These are phyloP conservation scores for Eilema sororculum DNA, from an alignment of 2,888 invertebrate genomes.

Conservation along the genomic window DNA sequence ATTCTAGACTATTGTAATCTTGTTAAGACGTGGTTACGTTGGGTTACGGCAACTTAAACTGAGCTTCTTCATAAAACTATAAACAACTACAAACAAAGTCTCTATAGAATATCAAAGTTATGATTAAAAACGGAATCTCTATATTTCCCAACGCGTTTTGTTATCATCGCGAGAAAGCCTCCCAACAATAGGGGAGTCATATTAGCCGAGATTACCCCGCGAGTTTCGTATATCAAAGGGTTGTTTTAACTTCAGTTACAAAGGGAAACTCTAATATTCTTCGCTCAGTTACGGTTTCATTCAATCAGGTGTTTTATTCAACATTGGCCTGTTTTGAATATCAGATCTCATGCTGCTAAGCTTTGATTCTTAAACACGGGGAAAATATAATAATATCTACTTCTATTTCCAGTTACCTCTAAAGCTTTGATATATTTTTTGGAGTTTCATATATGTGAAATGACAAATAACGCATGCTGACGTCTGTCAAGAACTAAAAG, in stretches of 20 bases:
- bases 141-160: slow-evolving; percentile 13
- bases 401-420: too few species aligned
- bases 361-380: background rate
- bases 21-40: too few species aligned
- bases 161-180: slow-evolving; percentile 21
- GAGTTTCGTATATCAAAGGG: slow-evolving; percentile 59
- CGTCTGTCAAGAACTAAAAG: too few species aligned
- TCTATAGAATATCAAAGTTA: slow-evolving; percentile 13
- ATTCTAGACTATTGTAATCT: too few species aligned
- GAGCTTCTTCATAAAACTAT: background rate
- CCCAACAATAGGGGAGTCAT: slow-evolving; percentile 53
- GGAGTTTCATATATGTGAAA: too few species aligned
- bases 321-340: slow-evolving; percentile 14
- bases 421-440: too few species aligned
- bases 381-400: background rate
- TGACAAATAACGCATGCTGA: too few species aligned
- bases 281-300: slow-evolving; percentile 26
- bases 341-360: background rate
- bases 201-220: slow-evolving; percentile 56
- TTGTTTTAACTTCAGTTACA: slow-evolving; percentile 42
- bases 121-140: slow-evolving; percentile 15
- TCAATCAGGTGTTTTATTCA: slow-evolving; percentile 19
- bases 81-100: slow-evolving; percentile 12
- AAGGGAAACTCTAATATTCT: slow-evolving; percentile 42
- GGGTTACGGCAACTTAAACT: background rate